phyloP scores from a whole-genome alignment of 37 sponge, comb jelly and placozoan genomes.

The Amphimedon queenslandica region DNA sequence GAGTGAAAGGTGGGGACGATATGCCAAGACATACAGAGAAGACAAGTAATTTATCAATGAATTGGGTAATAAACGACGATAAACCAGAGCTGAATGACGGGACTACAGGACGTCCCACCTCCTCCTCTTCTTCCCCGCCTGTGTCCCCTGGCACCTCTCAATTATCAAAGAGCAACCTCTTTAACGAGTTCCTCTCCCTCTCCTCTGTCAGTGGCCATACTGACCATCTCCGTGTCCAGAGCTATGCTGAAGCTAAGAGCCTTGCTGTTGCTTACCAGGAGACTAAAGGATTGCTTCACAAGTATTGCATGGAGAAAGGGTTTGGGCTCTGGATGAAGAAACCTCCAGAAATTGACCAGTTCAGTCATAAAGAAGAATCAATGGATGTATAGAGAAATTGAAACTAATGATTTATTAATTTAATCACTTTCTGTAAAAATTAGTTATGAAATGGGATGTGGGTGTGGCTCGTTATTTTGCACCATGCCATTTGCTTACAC shows the following conservation, averaged over 20 bases:
- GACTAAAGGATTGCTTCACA: constrained; percentile 52
- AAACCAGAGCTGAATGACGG: constrained; percentile 72
- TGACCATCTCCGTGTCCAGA: constrained; percentile 19
- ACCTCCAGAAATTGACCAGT: constrained; percentile 72
- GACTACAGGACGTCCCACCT: constrained; percentile 47
- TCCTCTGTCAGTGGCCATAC: constrained; percentile 8
- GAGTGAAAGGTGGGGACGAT: constrained; percentile 76
- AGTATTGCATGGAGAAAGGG: constrained; percentile 35
- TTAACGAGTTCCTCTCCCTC: constrained; percentile 31
- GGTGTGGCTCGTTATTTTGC: too few relatives aligned
- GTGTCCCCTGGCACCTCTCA: constrained; percentile 15
- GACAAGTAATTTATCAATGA: constrained; percentile 75
- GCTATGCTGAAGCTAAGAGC: constrained; percentile 58
- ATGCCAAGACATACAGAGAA: constrained; percentile 85
- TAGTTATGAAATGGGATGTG: too few relatives aligned
- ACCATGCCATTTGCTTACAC: too few relatives aligned
- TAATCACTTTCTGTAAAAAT: too few relatives aligned
- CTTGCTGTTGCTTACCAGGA: constrained; percentile 45
- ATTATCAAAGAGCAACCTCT: constrained; percentile 50
- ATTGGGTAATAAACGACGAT: constrained; percentile 83
- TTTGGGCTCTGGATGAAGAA: constrained; percentile 85
- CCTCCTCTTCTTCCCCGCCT: neutral
- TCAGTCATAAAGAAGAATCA: constrained; percentile 26
- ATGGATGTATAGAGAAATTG: too few relatives aligned
- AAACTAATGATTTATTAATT: too few relatives aligned